These are phyloP conservation scores for Scaptomyza hsui DNA, from an alignment of 1,140 invertebrate species.

Conservation along the genomic window DNA sequence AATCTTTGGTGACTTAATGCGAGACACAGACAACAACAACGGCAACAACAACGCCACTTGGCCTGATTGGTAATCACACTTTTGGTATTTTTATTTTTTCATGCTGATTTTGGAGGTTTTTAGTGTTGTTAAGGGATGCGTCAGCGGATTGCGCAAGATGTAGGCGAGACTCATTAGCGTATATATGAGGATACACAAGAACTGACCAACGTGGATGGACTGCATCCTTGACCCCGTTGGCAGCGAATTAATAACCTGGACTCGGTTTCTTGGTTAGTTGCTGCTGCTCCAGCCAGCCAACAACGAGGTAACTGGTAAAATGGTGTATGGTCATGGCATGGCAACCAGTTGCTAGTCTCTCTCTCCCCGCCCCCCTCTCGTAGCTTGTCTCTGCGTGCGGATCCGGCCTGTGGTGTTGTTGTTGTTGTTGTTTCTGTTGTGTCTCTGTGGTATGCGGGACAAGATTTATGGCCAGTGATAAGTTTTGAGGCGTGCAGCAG, in stretches of 20 bases:
- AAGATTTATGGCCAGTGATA: conserved; percentile 80
- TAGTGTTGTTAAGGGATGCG: conserved; percentile 31
- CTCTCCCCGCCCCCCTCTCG: conserved; percentile 1
- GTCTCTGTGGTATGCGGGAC: conserved; percentile 41
- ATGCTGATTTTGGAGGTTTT: too few species aligned
- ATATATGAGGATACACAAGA: conserved; percentile 21
- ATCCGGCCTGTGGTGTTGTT: conserved; percentile 58
- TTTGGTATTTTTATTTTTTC: conserved; percentile 44
- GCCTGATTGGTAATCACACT: conserved; percentile 75
- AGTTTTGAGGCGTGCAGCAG: conserved; percentile 80
- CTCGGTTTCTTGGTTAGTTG: conserved; percentile 6
- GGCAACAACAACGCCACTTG: conserved; percentile 41
- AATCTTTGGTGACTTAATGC: conserved; percentile 61
- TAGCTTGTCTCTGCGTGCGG: conserved; percentile 36
- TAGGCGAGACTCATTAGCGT: conserved; percentile 60
- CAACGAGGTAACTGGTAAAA: conserved; percentile 53
- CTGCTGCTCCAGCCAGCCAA: conserved; percentile 15
- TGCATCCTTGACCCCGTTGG: conserved; percentile 76
- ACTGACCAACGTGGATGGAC: conserved; percentile 11
- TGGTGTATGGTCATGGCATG: conserved; percentile 68
- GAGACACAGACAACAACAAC: conserved; percentile 6
- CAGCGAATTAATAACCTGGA: conserved; percentile 67
- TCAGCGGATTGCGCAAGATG: conserved; percentile 45
- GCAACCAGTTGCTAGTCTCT: conserved; percentile 57
- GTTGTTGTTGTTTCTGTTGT: conserved; percentile 40